These are phyloP conservation scores for Atta cephalotes DNA, from an alignment of 1,140 invertebrate species.

Conservation along the genomic window DNA sequence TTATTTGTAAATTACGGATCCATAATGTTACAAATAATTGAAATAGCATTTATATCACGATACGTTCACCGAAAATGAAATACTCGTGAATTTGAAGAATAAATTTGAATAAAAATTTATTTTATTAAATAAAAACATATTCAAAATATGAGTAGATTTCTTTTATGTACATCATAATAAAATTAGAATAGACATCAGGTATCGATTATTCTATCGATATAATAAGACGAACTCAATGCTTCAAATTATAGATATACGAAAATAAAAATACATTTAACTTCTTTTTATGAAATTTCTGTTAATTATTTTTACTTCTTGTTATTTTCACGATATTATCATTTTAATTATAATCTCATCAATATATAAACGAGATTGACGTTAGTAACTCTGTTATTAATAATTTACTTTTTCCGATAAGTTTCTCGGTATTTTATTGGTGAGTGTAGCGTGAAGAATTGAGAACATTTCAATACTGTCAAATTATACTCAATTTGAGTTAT, in stretches of 20 bases:
- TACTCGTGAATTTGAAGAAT: neutral
- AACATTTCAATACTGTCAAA: neutral
- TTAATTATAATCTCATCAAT: neutral
- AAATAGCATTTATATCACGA: neutral
- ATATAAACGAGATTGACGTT: neutral
- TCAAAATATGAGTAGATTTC: neutral
- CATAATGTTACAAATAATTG: neutral
- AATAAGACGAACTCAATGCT: neutral
- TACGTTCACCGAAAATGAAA: neutral
- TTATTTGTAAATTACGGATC: neutral
- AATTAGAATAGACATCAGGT: neutral
- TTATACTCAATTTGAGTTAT: no score
- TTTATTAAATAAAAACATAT: neutral
- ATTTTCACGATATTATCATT: neutral
- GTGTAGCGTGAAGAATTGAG: neutral
- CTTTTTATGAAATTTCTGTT: neutral
- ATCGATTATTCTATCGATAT: neutral
- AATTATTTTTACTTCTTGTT: neutral
- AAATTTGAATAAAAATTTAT: neutral
- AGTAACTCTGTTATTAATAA: no score
- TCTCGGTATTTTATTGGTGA: neutral
- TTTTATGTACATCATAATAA: neutral
- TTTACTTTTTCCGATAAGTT: no score
- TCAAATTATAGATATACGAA: constrained; percentile 5
- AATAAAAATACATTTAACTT: neutral